A percentile compares a stretch with the other conserved stretches of the same genome.
These are phyloP conservation scores for Zelleria hepariella DNA, from an alignment of 2,888 invertebrate species.

Conservation along the genomic window DNA sequence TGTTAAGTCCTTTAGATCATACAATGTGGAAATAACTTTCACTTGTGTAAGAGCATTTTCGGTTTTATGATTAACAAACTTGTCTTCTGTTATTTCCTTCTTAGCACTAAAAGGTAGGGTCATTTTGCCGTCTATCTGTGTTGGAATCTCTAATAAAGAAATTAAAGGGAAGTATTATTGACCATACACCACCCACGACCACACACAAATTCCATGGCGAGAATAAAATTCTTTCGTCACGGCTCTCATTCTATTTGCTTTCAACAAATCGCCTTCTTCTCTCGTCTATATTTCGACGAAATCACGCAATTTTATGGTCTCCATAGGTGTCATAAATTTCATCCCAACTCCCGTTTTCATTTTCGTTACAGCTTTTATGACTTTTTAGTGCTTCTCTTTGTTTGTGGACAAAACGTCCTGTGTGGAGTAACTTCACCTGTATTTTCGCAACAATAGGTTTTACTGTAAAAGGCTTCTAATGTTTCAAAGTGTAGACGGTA, in stretches of 20 bases:
- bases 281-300: conserved; percentile 2
- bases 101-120: not conserved
- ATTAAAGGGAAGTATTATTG: not conserved
- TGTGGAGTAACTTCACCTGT: not conserved
- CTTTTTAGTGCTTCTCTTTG: not conserved
- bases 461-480: not conserved
- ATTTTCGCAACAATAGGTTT: not conserved
- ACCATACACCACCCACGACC: not conserved
- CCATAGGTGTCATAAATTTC: conserved; percentile 1
- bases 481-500: not conserved
- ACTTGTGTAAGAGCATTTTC: not conserved
- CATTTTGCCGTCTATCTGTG: not conserved
- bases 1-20: not conserved
- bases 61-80: too few species aligned
- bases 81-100: not conserved
- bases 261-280: not conserved
- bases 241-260: conserved; percentile 2
- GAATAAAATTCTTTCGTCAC: conserved; percentile 3
- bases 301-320: conserved; percentile 7
- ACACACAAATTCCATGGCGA: not conserved
- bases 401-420: not conserved
- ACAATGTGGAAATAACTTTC: not conserved
- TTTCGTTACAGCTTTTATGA: conserved; percentile 8
- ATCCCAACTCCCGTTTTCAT: conserved; percentile 8
- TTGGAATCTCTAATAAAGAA: not conserved